Conservation (phyloP, 37 sponge, comb jelly and placozoan species). For the Beroe ovata region DNA sequence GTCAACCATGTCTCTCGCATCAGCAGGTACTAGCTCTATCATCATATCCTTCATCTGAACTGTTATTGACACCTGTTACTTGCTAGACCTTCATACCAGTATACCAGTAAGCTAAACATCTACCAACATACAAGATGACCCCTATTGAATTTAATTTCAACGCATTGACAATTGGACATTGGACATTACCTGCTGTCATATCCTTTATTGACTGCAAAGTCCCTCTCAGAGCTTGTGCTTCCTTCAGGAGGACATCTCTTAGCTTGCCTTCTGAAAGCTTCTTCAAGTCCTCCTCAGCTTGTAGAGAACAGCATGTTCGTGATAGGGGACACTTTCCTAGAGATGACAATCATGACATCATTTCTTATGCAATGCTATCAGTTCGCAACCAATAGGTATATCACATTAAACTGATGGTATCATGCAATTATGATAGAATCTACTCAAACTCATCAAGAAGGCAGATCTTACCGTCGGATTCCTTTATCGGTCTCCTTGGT, state of each 20-base stretch:
- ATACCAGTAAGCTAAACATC: too few species aligned
- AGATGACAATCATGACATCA: too few species aligned
- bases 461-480: conserved; percentile 26
- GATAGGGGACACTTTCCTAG: conserved; percentile 26
- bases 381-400: too few species aligned
- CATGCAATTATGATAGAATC: too few species aligned
- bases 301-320: conserved; percentile 4
- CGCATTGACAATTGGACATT: too few species aligned
- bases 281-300: conserved; percentile 1
- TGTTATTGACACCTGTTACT: too few species aligned
- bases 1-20: not conserved
- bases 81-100: too few species aligned
- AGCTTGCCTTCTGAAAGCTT: not conserved
- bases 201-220: not conserved
- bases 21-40: conserved; percentile 27
- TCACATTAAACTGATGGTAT: too few species aligned
- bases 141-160: too few species aligned
- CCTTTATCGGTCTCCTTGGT: not conserved
- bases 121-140: too few species aligned
- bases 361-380: too few species aligned
- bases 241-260: not conserved
- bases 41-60: conserved; percentile 15
- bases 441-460: too few species aligned
- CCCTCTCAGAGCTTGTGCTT: not conserved
- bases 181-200: conserved; percentile 47